Percentiles rank a stretch among this genome's conserved stretches.
These are phyloP conservation scores for Pygoscelis adeliae DNA, from an alignment of 2,113 vertebrate genomes.

Conservation along the genomic window DNA sequence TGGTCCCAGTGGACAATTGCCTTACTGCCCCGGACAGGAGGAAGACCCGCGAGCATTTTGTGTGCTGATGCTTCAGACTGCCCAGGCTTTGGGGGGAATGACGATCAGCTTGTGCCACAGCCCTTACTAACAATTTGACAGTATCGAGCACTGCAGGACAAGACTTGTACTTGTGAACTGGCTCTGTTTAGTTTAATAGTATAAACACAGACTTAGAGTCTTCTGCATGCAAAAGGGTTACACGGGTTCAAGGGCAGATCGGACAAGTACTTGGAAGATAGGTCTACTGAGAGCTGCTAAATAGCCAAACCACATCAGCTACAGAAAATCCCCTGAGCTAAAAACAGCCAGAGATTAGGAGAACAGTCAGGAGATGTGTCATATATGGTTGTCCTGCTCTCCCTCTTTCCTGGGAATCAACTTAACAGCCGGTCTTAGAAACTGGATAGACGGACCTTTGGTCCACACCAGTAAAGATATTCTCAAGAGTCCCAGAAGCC, in stretches of 20 bases:
- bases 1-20: neutral
- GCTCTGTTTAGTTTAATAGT: constrained; percentile 2
- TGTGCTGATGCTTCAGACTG: neutral
- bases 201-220: constrained; percentile 12
- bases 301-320: neutral
- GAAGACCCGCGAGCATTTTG: neutral
- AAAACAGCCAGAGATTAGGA: neutral
- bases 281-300: neutral
- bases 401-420: neutral
- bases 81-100: neutral
- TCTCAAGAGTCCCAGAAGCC: neutral
- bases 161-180: neutral
- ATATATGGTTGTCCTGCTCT: neutral
- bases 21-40: neutral
- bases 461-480: neutral
- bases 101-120: neutral
- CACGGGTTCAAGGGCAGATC: neutral
- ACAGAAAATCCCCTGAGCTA: neutral
- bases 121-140: neutral
- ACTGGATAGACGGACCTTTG: neutral
- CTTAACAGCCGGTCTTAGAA: neutral
- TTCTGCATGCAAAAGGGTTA: neutral
- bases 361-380: neutral
- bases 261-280: neutral
- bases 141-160: neutral